Percentiles rank a stretch among this genome's conserved stretches.
These are phyloP conservation scores for Recurvirostra avosetta DNA, from an alignment of 2,113 vertebrate species.

Conservation along the genomic window DNA sequence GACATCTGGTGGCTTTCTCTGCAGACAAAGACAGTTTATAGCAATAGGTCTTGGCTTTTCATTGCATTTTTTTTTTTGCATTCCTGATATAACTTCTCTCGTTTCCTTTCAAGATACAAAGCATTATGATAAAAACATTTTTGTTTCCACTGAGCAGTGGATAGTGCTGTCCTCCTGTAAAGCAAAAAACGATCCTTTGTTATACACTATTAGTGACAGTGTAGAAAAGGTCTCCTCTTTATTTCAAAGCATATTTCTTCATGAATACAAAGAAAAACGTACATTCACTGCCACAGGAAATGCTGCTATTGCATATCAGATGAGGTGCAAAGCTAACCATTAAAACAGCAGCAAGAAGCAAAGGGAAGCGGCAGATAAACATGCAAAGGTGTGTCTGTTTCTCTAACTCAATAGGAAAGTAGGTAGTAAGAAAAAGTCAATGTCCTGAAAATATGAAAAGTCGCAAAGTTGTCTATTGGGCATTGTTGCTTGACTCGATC, in stretches of 20 bases:
- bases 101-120: not conserved
- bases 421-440: not conserved
- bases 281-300: not conserved
- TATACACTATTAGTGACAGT: not conserved
- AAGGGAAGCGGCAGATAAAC: not conserved
- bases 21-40: not conserved
- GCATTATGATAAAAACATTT: not conserved
- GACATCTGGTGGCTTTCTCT: slow-evolving; percentile 71
- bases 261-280: not conserved
- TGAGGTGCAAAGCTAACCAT: not conserved
- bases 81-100: not conserved
- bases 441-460: not conserved
- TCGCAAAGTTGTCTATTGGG: not conserved
- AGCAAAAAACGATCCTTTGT: not conserved
- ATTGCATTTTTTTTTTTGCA: not conserved
- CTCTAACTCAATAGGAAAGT: not conserved
- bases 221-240: not conserved
- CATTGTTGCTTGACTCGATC: not conserved
- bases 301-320: not conserved
- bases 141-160: not conserved
- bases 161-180: not conserved
- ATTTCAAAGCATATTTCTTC: not conserved
- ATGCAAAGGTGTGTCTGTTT: not conserved
- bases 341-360: not conserved
- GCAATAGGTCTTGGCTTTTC: not conserved